Percentiles rank a stretch among this genome's conserved stretches.
Conservation (phyloP, 2,888 invertebrate species). For the Pycnomerus fuliginosus region DNA sequence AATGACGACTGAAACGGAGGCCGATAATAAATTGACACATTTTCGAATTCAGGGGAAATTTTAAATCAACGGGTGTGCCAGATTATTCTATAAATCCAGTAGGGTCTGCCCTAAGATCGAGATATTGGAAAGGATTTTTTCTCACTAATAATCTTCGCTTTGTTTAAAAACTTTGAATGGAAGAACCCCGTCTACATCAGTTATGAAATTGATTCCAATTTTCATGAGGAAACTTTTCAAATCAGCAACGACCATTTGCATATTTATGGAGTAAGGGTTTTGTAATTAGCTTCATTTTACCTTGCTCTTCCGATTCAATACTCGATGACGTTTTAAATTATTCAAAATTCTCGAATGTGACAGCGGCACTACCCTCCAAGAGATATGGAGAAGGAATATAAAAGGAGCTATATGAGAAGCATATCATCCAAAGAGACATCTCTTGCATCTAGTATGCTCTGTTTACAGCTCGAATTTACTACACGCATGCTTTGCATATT, state of each 20-base stretch:
- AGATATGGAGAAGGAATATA: slow-evolving; percentile 21
- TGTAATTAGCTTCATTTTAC: too few species aligned
- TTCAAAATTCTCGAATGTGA: slow-evolving; percentile 17
- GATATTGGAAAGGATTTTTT: too few species aligned
- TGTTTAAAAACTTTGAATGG: too few species aligned
- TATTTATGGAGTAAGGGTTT: too few species aligned
- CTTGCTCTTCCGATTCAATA: slow-evolving; percentile 15
- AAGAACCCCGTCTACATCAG: too few species aligned
- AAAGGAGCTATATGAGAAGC: slow-evolving; percentile 15
- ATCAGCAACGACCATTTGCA: slow-evolving; percentile 2
- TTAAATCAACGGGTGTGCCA: slow-evolving; percentile 13
- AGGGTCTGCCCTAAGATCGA: too few species aligned
- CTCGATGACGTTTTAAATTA: slow-evolving; percentile 16
- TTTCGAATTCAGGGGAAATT: slow-evolving; percentile 13
- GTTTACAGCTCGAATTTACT: slow-evolving; percentile 14
- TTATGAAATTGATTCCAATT: slow-evolving; percentile 23
- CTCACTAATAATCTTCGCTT: too few species aligned
- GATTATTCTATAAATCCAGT: slow-evolving; percentile 19
- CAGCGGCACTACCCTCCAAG: slow-evolving; percentile 11
- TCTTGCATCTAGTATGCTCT: slow-evolving; percentile 15
- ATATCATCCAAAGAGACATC: slow-evolving; percentile 16
- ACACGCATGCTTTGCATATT: slow-evolving; percentile 14
- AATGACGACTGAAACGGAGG: too few species aligned
- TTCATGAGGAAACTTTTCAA: slow-evolving; percentile 24
- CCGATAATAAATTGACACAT: slow-evolving; percentile 18